These are phyloP conservation scores for Corythornis madagascariensis DNA, from an alignment of 2,113 vertebrate species.

Conservation along the genomic window DNA sequence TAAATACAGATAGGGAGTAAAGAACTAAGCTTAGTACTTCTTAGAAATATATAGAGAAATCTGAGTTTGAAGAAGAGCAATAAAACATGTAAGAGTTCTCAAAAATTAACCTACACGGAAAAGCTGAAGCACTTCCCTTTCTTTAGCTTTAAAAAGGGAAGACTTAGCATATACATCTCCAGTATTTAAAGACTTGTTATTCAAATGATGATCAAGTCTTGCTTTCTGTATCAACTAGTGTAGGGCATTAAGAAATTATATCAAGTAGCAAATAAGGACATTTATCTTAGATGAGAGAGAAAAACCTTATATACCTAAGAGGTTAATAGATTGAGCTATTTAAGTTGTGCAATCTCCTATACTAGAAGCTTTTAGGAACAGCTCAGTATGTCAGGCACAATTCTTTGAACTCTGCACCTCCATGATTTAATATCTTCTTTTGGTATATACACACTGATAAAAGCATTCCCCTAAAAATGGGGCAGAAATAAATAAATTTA, in stretches of 20 bases:
- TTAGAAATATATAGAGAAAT: not conserved
- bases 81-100: not conserved
- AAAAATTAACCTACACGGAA: not conserved
- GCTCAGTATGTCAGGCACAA: not conserved
- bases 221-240: not conserved
- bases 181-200: not conserved
- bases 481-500: not conserved
- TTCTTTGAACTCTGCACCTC: not conserved
- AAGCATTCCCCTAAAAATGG: not conserved
- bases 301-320: not conserved
- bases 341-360: not conserved
- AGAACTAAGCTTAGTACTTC: not conserved
- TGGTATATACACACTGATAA: not conserved
- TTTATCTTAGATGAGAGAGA: not conserved
- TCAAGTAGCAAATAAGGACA: not conserved
- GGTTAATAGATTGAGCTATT: not conserved
- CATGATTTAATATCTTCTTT: not conserved
- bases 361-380: not conserved
- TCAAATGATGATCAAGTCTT: not conserved
- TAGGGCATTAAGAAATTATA: not conserved
- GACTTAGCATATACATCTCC: not conserved
- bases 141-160: not conserved
- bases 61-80: not conserved
- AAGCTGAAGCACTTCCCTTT: not conserved
- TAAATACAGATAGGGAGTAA: not conserved